Evolutionary conservation across 1,140 invertebrate genomes (phyloP).

Genomic region (Pollicipes pollicipes): DNA sequence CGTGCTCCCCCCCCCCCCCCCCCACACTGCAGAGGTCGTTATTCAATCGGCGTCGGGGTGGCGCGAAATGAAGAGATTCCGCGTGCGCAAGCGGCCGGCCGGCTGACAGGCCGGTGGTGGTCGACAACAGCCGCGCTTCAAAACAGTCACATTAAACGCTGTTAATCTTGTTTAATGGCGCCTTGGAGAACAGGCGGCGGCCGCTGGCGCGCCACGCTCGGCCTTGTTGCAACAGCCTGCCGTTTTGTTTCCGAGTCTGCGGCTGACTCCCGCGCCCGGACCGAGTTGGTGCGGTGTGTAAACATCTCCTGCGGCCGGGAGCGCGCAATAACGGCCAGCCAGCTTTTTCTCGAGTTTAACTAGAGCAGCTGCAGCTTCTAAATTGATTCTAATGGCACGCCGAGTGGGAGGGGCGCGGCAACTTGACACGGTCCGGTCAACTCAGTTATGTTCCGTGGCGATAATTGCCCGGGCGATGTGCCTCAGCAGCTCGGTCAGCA

Average conservation of each 20-base stretch:
- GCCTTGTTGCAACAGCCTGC: too few species aligned
- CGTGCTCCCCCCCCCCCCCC: too few species aligned
- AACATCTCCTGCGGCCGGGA: background rate
- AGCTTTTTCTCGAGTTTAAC: background rate
- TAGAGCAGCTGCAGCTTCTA: background rate
- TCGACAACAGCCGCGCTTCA: background rate
- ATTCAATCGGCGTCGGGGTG: background rate
- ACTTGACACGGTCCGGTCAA: background rate
- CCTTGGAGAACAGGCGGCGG: background rate
- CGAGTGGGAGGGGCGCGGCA: background rate
- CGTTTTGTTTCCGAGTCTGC: too few species aligned
- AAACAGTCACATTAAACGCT: conserved; percentile 1
- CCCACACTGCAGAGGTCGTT: too few species aligned
- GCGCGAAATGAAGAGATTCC: background rate
- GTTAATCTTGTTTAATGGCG: background rate
- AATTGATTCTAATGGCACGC: background rate
- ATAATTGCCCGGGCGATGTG: background rate
- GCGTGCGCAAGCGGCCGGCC: too few species aligned
- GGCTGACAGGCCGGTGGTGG: background rate
- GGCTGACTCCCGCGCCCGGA: too few species aligned
- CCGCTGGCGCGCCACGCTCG: too few species aligned
- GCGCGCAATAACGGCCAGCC: background rate
- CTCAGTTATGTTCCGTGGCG: background rate
- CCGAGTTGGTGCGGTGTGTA: background rate
- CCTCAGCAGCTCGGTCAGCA: too few species aligned